Base-by-base conservation (phyloP, 2,113 vertebrate species). In the Notiomystis cincta region DNA sequence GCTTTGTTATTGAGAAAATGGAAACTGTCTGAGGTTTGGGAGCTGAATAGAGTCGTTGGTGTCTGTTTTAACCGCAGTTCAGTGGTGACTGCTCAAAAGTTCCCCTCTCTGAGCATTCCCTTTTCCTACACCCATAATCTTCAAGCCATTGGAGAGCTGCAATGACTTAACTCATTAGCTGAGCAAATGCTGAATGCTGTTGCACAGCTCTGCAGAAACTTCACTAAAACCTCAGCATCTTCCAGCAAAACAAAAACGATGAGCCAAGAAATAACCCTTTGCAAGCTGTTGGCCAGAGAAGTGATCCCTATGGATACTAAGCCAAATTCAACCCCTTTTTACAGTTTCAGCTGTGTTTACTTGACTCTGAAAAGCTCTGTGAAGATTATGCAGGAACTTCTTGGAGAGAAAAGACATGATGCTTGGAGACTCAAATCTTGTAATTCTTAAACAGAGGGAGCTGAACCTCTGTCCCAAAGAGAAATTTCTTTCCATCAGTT, bases 1-100 rank as follows among this genome's bases (percentile, higher is more conserved):
- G 98, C 98, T 98, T 98, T 98, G 97, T 98, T 98, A 98, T 96
- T 98, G 97, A 98, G 98, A 98, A 98, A 98, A 98, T 97, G 97
- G 98, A 98, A 98, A 98, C 97, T 98, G 97, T 98, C 97, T 98
- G 98, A 98, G 97, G 97, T 98, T 98, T 98, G 94, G 94, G 98
- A 97, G 97, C 97, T 95, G 90, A 95, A 93, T 77, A 50, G 91
- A 96, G 75, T 95, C 87, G 87, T 69, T 98, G 98, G 95, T 96
- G 97, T 98, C 97, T 98, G 92, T 95, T 95, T 92, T 95, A 97
- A 93, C 95, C 93, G 8, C 95, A 93, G 82, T 77, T 92, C 66
- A 65, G 86, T 93, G 79, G 89, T 89, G 94, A 66, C 90, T 91
- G 92, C 70, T 92, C 87, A 84, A 48, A 96, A 95, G 91, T 87